These are phyloP conservation scores for Phrynosoma blainvillii DNA, from an alignment of 2,113 vertebrate species.

Conservation along the genomic window DNA sequence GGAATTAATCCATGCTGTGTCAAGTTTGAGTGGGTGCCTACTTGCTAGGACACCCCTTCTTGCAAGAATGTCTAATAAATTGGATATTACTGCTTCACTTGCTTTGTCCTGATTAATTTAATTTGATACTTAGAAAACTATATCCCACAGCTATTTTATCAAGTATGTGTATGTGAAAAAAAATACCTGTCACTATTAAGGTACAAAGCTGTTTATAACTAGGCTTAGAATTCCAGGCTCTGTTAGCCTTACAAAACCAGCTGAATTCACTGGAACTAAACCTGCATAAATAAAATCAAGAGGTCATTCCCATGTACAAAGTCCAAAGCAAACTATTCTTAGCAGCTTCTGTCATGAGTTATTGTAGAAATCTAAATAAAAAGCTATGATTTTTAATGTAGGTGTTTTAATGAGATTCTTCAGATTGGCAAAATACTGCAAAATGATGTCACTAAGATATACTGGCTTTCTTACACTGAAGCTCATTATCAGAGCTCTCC, in stretches of 20 bases:
- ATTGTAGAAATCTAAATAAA: background rate
- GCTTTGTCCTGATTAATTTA: too few species aligned
- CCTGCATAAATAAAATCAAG: background rate
- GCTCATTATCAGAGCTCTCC: background rate
- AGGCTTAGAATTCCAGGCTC: conserved; percentile 5
- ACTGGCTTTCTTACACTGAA: conserved; percentile 25
- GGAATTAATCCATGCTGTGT: too few species aligned
- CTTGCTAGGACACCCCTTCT: too few species aligned
- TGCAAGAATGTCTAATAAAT: too few species aligned
- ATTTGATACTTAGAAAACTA: too few species aligned
- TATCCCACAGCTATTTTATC: conserved; percentile 31
- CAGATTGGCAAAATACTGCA: accelerated
- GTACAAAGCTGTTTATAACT: conserved; percentile 9
- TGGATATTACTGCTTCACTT: too few species aligned
- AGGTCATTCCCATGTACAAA: background rate
- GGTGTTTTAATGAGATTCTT: background rate
- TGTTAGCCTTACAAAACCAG: conserved; percentile 21
- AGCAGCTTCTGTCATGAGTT: background rate
- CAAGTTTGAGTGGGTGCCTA: too few species aligned
- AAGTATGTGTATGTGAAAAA: conserved; percentile 22
- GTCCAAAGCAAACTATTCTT: background rate
- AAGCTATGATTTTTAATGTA: background rate
- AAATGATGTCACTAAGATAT: conserved; percentile 3
- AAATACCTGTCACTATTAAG: conserved; percentile 44
- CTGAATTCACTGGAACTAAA: conserved; percentile 6